phyloP scores from a whole-genome alignment of 2,113 vertebrate genomes.

The Oryzias melastigma region DNA sequence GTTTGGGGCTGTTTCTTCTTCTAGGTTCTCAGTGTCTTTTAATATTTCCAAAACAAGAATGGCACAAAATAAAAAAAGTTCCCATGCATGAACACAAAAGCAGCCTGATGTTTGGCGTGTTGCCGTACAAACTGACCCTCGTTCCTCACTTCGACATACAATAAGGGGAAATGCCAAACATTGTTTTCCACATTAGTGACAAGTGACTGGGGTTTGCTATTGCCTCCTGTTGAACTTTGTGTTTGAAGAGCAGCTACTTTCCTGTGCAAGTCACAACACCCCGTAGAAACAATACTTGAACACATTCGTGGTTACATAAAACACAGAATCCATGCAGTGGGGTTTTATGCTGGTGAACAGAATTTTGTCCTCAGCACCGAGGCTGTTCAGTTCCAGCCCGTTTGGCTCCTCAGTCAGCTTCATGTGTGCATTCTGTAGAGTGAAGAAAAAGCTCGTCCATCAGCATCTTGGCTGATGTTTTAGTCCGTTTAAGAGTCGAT shows the following conservation, averaged over 20 bases:
- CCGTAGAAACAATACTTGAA: constrained; percentile 32
- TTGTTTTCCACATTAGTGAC: constrained; percentile 19
- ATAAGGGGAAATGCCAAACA: constrained; percentile 50
- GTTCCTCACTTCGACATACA: constrained; percentile 34
- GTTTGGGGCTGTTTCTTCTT: neutral
- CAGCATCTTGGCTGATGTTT: constrained; percentile 28
- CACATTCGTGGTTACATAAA: constrained; percentile 37
- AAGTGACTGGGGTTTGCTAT: constrained; percentile 6
- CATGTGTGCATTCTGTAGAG: neutral
- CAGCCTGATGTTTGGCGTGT: constrained; percentile 2
- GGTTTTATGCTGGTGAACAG: constrained; percentile 22
- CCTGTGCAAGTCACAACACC: constrained; percentile 36
- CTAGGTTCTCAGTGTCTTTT: neutral
- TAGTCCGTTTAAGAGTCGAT: neutral
- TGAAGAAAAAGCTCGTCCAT: constrained; percentile 19
- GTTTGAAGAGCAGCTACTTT: constrained; percentile 39
- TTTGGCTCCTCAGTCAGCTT: constrained; percentile 2
- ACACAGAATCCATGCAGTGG: constrained; percentile 64
- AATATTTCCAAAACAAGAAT: constrained; percentile 9
- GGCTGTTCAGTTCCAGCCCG: constrained; percentile 3
- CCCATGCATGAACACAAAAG: neutral
- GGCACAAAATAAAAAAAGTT: constrained; percentile 6
- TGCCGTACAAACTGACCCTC: constrained; percentile 17
- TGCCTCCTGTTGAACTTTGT: constrained; percentile 3
- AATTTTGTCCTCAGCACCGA: constrained; percentile 9